phyloP scores from a whole-genome alignment of 2,888 invertebrate genomes.

The Aquatica leii region DNA sequence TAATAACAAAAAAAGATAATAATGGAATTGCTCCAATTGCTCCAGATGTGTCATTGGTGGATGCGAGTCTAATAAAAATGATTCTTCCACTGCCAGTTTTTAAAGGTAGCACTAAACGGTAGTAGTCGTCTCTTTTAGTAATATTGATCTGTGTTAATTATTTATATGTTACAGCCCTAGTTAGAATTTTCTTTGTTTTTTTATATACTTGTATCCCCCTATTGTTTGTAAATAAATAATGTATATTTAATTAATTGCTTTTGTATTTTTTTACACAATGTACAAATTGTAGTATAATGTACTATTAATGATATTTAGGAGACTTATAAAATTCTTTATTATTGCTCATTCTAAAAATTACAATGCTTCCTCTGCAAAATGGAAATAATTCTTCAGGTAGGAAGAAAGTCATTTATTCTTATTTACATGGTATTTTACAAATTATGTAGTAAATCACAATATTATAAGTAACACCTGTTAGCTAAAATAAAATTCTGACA shows the following conservation, averaged over 20 bases:
- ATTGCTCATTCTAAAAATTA: too few species aligned
- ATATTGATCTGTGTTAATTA: background rate
- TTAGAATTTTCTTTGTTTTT: too few species aligned
- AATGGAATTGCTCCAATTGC: background rate
- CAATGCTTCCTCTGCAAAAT: too few species aligned
- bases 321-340: too few species aligned
- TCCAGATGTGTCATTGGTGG: background rate
- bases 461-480: slow-evolving; percentile 16
- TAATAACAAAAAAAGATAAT: background rate
- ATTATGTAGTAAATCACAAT: slow-evolving; percentile 34
- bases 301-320: too few species aligned
- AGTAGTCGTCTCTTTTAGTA: background rate
- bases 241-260: too few species aligned
- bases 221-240: too few species aligned
- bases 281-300: too few species aligned
- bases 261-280: too few species aligned
- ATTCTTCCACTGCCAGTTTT: background rate
- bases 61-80: background rate
- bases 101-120: background rate
- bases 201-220: too few species aligned
- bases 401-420: slow-evolving; percentile 19
- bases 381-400: too few species aligned
- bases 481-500: background rate
- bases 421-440: slow-evolving; percentile 36
- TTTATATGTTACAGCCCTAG: too few species aligned